Base-by-base conservation (phyloP, 2,113 vertebrate species). In the Pachypanchax playfairii region DNA sequence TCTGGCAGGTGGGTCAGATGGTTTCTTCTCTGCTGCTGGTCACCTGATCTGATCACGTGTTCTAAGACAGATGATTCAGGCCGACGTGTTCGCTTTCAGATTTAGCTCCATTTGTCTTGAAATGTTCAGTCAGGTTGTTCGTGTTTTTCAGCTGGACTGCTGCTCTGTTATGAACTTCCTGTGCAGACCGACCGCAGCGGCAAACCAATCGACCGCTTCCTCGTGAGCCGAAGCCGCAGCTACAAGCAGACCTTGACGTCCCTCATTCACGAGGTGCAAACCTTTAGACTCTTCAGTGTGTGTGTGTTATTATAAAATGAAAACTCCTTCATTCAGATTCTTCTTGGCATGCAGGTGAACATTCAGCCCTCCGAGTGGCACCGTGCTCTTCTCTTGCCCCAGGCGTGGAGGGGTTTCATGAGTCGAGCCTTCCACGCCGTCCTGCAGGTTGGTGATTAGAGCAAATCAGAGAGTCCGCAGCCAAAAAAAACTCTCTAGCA, bases 341-440 rank as follows among this genome's bases (percentile, higher is more conserved):
- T 1, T 10, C 5, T 42, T 28, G 60, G 1, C 31, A 4, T 58
- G 25, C 56, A 99, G 97, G 97, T 98, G 79, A 96, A 95, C 80
- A 96, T 98, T 67, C 96, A 99, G 53, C 94, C 90, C 2, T 96
- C 94, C 0, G 97, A 99, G 59, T 99, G 97, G 97, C 95, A 98
- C 70, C 93, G 91, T 0, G 93, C 95, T 1, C 73, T 99, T 20
- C 85, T 97, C 4, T 88, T 98, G 24, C 95, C 97, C 0, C 95
- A 94, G 61, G 94, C 94, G 11, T 98, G 97, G 97, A 84, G 92
- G 6, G 92, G 89, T 0, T 97, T 96, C 81, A 95, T 99, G 95
- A 91, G 56, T 69, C 91, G 95, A 75, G 91, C 94, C 1, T 99
- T 94, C 77, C 89, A 91, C 36, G 95, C 95, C 1, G 75, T 94